Conservation (phyloP, 1,140 invertebrate species). For the Thrips palmi region DNA sequence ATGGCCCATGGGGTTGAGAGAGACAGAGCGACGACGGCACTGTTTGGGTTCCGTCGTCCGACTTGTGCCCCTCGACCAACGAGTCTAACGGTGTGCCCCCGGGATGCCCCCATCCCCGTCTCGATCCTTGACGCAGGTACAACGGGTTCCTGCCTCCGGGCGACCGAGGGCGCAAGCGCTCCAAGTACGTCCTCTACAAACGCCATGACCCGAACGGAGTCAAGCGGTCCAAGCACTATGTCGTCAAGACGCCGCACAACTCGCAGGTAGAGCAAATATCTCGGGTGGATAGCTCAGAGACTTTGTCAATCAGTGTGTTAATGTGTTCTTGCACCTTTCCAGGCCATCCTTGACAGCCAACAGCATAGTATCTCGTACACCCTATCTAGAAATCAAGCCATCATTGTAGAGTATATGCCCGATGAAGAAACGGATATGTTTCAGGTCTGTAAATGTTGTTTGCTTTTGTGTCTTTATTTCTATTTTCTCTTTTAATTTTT, state of each 20-base stretch:
- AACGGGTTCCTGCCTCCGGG: conserved; percentile 87
- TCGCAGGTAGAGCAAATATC: conserved; percentile 25
- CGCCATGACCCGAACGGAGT: conserved; percentile 76
- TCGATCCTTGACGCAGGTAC: too few species aligned
- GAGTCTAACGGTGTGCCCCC: too few species aligned
- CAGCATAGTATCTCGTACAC: conserved; percentile 96
- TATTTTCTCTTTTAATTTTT: conserved; percentile 4
- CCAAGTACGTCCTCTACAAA: conserved; percentile 84
- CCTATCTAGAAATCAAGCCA: conserved; percentile 84
- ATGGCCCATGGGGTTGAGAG: too few species aligned
- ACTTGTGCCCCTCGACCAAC: too few species aligned
- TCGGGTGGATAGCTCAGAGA: background rate
- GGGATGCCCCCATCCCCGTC: too few species aligned
- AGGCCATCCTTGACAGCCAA: conserved; percentile 77
- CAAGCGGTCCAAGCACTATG: conserved; percentile 84
- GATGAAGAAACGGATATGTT: conserved; percentile 97
- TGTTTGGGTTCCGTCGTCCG: too few species aligned
- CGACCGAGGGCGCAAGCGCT: conserved; percentile 76
- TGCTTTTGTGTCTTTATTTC: conserved; percentile 2
- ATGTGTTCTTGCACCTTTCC: conserved; percentile 18
- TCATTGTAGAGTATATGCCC: conserved; percentile 91
- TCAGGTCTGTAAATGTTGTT: conserved; percentile 45
- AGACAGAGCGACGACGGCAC: too few species aligned
- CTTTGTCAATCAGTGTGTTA: background rate
- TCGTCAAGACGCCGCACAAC: conserved; percentile 77